Conservation (phyloP, 2,888 invertebrate species). For the Drosophila recens region DNA sequence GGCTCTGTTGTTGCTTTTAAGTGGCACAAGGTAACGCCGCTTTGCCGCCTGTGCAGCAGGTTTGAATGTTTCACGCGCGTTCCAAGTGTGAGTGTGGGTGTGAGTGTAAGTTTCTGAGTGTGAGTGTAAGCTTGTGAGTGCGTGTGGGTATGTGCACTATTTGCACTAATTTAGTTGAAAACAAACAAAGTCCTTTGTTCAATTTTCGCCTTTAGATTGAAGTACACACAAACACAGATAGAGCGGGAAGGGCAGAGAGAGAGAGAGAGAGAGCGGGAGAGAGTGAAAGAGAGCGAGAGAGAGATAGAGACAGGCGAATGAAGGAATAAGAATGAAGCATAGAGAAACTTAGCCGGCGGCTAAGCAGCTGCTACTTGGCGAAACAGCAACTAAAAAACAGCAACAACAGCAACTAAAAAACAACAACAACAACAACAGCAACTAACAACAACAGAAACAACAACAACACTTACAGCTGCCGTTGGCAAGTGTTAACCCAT, state of each 20-base stretch:
- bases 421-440: slow-evolving; percentile 33
- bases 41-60: slow-evolving; percentile 51
- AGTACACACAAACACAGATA: slow-evolving; percentile 35
- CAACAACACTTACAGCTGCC: slow-evolving; percentile 42
- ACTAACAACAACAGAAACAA: slow-evolving; percentile 30
- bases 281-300: slow-evolving; percentile 5
- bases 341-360: slow-evolving; percentile 64
- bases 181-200: slow-evolving; percentile 81
- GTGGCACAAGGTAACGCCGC: slow-evolving; percentile 78
- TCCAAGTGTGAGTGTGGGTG: slow-evolving; percentile 32
- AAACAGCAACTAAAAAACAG: slow-evolving; percentile 25
- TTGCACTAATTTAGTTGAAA: slow-evolving; percentile 82
- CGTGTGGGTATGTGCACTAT: slow-evolving; percentile 65
- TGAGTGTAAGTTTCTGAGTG: not conserved
- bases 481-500: slow-evolving; percentile 72
- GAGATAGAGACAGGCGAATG: slow-evolving; percentile 4
- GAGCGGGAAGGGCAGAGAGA: slow-evolving; percentile 9
- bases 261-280: slow-evolving; percentile 5
- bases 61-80: slow-evolving; percentile 41
- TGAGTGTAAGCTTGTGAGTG: slow-evolving; percentile 2
- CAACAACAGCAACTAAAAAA: slow-evolving; percentile 25
- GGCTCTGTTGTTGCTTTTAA: slow-evolving; percentile 62
- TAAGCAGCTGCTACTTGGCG: slow-evolving; percentile 54
- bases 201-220: slow-evolving; percentile 77
- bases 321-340: slow-evolving; percentile 27